Conservation (phyloP, 2,797 vertebrate species). For the Odontamblyopus rebecca region DNA sequence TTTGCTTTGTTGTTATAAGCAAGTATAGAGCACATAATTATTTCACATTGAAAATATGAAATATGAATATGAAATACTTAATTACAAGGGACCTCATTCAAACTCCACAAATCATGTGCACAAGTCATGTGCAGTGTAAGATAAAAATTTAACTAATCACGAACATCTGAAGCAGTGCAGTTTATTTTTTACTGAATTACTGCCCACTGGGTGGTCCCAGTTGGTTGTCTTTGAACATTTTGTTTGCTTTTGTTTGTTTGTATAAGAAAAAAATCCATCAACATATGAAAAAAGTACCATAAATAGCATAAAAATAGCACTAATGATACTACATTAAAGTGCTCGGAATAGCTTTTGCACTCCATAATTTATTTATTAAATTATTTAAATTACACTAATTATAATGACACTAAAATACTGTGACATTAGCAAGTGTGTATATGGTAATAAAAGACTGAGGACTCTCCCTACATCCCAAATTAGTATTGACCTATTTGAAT, state of each 20-base stretch:
- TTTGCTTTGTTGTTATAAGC: not conserved
- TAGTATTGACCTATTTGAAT: too few relatives aligned
- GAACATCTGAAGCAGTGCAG: not conserved
- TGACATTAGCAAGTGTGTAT: not conserved
- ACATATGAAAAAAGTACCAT: not conserved
- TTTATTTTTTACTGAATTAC: not conserved
- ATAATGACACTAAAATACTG: not conserved
- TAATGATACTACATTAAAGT: too few relatives aligned
- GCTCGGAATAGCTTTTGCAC: not conserved
- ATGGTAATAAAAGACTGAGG: too few relatives aligned
- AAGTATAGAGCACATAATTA: not conserved
- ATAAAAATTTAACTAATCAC: not conserved
- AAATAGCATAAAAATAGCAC: not conserved
- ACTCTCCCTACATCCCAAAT: too few relatives aligned
- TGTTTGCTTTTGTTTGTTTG: too few relatives aligned
- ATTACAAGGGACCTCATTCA: not conserved
- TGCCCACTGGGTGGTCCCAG: not conserved
- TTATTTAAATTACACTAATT: not conserved
- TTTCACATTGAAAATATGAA: not conserved
- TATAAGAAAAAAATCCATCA: too few relatives aligned
- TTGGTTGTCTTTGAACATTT: not conserved
- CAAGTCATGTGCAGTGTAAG: not conserved
- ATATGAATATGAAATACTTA: not conserved
- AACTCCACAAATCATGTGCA: not conserved
- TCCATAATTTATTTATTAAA: not conserved